Evolutionary conservation across 2,888 invertebrate species (phyloP).

Genomic region (Watsonalla cultraria): DNA sequence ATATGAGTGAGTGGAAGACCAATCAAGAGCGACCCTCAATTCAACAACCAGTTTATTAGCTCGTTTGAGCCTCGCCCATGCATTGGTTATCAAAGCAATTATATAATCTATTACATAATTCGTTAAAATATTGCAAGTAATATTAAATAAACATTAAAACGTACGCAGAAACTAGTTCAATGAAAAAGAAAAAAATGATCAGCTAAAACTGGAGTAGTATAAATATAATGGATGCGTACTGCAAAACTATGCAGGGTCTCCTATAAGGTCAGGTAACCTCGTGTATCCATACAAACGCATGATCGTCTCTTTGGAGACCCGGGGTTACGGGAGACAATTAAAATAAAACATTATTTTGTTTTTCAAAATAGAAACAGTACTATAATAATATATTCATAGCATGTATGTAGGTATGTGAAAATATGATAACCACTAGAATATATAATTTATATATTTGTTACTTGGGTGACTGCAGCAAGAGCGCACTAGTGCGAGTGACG

Average conservation of each 20-base stretch:
- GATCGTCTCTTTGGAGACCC: background rate
- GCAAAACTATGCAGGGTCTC: slow-evolving; percentile 38
- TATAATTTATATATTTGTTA: slow-evolving; percentile 29
- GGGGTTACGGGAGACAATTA: slow-evolving; percentile 12
- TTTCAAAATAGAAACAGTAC: slow-evolving; percentile 51
- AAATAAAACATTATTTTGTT: slow-evolving; percentile 51
- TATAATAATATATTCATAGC: slow-evolving; percentile 44
- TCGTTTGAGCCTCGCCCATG: slow-evolving; percentile 25
- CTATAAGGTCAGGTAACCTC: background rate
- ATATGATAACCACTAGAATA: slow-evolving; percentile 44
- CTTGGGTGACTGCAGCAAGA: slow-evolving; percentile 35
- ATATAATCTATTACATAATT: slow-evolving; percentile 50
- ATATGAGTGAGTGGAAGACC: background rate
- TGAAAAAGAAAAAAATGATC: slow-evolving; percentile 41
- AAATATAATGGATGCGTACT: slow-evolving; percentile 22
- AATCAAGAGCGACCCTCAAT: slow-evolving; percentile 2
- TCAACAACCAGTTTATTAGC: background rate
- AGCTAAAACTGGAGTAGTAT: slow-evolving; percentile 36
- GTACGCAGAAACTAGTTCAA: slow-evolving; percentile 33
- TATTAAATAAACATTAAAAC: slow-evolving; percentile 45
- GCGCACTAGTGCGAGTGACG: slow-evolving; percentile 13
- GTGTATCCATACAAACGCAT: background rate
- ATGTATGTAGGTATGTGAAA: slow-evolving; percentile 48
- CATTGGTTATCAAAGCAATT: slow-evolving; percentile 42
- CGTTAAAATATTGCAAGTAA: slow-evolving; percentile 54